Conservation (phyloP, 2,888 invertebrate species). For the Scelioninae gen. 1 region DNA sequence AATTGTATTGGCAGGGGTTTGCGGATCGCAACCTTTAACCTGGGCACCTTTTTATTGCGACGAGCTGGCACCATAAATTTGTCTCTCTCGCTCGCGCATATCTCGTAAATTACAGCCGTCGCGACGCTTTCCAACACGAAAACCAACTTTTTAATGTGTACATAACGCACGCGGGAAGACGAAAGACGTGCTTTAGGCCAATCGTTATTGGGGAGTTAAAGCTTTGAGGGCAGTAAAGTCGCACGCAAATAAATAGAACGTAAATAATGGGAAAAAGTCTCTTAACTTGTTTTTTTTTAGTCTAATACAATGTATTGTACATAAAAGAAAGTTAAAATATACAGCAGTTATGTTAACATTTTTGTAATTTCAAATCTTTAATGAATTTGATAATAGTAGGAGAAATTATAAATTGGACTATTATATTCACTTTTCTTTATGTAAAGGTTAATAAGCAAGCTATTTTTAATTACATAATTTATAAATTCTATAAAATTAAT, state of each 20-base stretch:
- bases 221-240: slow-evolving; percentile 24
- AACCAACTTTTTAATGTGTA: slow-evolving; percentile 60
- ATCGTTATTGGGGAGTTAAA: slow-evolving; percentile 47
- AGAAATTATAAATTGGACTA: too few species aligned
- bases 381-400: too few species aligned
- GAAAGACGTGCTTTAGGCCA: slow-evolving; percentile 20
- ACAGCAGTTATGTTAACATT: too few species aligned
- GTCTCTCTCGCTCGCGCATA: slow-evolving; percentile 47
- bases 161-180: slow-evolving; percentile 33
- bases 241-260: slow-evolving; percentile 20
- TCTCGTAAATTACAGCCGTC: slow-evolving; percentile 55
- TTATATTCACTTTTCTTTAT: too few species aligned
- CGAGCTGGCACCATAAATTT: slow-evolving; percentile 46
- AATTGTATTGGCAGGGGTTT: slow-evolving; percentile 47
- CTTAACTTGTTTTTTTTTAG: not conserved
- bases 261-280: slow-evolving; percentile 14
- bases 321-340: too few species aligned
- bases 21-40: slow-evolving; percentile 58
- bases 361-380: too few species aligned
- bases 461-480: too few species aligned
- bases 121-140: slow-evolving; percentile 14
- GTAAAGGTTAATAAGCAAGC: too few species aligned
- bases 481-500: too few species aligned
- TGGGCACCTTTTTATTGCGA: slow-evolving; percentile 56
- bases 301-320: not conserved